A percentile compares a stretch with the other conserved stretches of the same genome.
Conservation (phyloP, 2,888 invertebrate genomes). For the Hydroisotoma schaefferi region DNA sequence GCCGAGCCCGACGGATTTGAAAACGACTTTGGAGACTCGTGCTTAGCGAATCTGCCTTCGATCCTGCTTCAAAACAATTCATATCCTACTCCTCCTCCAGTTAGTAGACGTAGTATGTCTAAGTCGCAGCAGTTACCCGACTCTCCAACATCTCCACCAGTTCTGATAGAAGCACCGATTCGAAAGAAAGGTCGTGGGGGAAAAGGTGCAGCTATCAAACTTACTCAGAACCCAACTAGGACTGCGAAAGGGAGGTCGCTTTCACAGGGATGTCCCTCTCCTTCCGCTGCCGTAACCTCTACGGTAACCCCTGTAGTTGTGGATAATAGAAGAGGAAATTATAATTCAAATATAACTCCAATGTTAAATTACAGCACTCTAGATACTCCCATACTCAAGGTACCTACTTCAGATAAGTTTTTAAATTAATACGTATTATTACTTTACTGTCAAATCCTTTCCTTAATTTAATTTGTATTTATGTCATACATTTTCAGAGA, state of each 20-base stretch:
- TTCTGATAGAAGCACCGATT: too few species aligned
- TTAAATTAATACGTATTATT: slow-evolving; percentile 13
- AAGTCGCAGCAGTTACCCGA: too few species aligned
- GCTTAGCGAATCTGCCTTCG: slow-evolving; percentile 1
- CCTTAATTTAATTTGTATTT: slow-evolving; percentile 1
- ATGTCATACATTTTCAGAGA: slow-evolving; percentile 51
- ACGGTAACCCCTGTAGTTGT: background rate
- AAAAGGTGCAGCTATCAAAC: slow-evolving; percentile 8
- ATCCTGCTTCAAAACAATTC: background rate
- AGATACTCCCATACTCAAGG: slow-evolving; percentile 58
- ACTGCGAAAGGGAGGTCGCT: background rate
- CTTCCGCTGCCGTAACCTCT: background rate
- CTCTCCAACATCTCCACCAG: too few species aligned
- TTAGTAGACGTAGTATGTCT: too few species aligned
- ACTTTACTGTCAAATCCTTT: background rate
- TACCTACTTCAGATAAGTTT: slow-evolving; percentile 47
- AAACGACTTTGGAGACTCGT: background rate
- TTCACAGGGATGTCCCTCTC: background rate
- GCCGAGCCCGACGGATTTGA: background rate
- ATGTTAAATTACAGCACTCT: slow-evolving; percentile 55
- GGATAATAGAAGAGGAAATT: slow-evolving; percentile 49
- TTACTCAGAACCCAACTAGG: background rate
- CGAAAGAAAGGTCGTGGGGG: too few species aligned
- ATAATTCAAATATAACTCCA: background rate
- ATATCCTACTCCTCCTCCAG: background rate